Percentiles rank a stretch among this genome's conserved stretches.
These are phyloP conservation scores for Sus cebifrons DNA, from an alignment of 2,797 vertebrate species.

Conservation along the genomic window DNA sequence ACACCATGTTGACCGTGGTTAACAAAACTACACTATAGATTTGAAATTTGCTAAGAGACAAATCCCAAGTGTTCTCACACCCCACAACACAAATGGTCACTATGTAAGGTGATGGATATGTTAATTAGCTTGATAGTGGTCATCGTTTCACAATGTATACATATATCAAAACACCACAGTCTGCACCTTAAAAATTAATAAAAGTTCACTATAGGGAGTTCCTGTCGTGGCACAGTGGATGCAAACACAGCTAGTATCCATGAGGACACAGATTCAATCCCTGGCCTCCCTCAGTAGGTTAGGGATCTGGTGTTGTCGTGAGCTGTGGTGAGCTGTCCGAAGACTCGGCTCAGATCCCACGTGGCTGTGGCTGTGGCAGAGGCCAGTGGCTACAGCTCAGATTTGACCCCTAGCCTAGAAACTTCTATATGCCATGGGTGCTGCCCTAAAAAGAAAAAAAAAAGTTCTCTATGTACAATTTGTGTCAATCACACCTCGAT, in stretches of 20 bases:
- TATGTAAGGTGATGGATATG: neutral
- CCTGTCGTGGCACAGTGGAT: no score
- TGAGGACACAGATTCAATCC: no score
- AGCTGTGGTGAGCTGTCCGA: no score
- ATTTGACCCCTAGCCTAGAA: no score
- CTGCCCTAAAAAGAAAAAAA: neutral
- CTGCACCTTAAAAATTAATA: neutral
- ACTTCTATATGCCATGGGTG: no score
- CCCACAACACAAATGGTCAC: neutral
- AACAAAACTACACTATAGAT: neutral
- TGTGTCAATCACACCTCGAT: neutral
- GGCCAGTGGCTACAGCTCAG: no score
- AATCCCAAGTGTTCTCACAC: neutral
- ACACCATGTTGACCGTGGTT: neutral
- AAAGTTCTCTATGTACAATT: neutral
- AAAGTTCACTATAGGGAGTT: neutral
- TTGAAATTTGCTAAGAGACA: neutral
- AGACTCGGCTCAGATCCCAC: no score
- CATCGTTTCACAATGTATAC: neutral
- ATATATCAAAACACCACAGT: neutral
- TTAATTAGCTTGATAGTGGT: neutral
- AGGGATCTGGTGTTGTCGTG: no score
- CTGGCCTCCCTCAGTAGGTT: no score
- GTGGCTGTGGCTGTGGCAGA: no score
- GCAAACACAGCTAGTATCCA: no score